Percentiles rank a stretch among this genome's conserved stretches.
Evolutionary conservation across 2,113 vertebrate species (phyloP).

Genomic region (Telmatochromis bifrenatus): DNA sequence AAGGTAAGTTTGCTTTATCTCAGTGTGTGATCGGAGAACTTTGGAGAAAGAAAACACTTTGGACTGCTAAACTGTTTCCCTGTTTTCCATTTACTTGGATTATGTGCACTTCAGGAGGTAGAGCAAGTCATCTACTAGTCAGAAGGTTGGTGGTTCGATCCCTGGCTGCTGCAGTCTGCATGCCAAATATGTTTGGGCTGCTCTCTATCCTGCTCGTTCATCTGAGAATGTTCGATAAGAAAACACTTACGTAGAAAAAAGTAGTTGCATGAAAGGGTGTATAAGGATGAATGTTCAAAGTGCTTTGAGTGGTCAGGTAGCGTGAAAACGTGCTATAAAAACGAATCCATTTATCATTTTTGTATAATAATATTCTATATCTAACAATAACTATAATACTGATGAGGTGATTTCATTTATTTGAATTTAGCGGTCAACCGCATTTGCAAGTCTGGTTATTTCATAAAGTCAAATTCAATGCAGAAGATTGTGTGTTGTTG

Average conservation of each 20-base stretch:
- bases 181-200: background rate
- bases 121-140: background rate
- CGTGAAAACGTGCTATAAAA: fast-evolving
- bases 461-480: background rate
- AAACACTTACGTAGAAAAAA: background rate
- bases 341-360: background rate
- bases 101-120: background rate
- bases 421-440: background rate
- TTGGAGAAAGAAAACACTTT: background rate
- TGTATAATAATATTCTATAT: background rate
- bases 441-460: background rate
- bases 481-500: background rate
- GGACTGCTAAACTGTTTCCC: background rate
- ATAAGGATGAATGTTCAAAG: background rate
- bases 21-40: background rate
- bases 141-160: background rate
- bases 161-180: background rate
- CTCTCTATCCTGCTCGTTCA: background rate
- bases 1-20: background rate
- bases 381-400: background rate
- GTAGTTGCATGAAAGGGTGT: background rate
- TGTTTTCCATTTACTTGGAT: background rate
- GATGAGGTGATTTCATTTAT: background rate
- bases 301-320: background rate
- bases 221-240: background rate